Conservation (phyloP, 2,797 vertebrate species). For the Phylloscopus collybita region DNA sequence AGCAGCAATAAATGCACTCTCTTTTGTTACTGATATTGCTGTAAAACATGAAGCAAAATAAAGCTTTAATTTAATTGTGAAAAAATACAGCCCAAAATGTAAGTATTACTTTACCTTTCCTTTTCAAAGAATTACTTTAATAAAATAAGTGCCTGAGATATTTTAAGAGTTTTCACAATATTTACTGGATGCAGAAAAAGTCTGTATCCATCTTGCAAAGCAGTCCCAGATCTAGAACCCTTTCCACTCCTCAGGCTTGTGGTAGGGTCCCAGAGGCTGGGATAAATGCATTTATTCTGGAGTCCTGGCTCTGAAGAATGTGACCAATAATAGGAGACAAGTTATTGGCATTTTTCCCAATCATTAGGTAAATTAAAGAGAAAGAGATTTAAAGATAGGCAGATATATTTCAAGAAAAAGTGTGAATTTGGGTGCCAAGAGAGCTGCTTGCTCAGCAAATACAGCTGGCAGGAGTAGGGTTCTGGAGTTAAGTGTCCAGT, state of each 20-base stretch:
- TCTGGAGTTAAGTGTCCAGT: neutral
- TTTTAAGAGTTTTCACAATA: neutral
- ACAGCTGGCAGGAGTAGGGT: neutral
- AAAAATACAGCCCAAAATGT: neutral
- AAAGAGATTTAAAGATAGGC: neutral
- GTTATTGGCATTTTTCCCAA: neutral
- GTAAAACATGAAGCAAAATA: neutral
- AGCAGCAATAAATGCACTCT: neutral
- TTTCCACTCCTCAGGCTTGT: neutral
- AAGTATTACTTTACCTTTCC: neutral
- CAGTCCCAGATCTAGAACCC: neutral
- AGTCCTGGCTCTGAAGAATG: neutral
- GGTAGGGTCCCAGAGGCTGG: neutral
- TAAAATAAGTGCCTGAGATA: neutral
- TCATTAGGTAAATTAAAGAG: neutral
- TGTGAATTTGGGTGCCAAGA: neutral
- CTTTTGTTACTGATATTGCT: neutral
- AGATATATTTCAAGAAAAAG: neutral
- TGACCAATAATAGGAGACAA: neutral
- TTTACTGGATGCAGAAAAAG: neutral
- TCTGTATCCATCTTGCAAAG: neutral
- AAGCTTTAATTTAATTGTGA: neutral
- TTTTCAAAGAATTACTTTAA: neutral
- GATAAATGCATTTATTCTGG: neutral
- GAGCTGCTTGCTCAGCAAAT: neutral